Base-by-base conservation (phyloP, 2,113 vertebrate genomes). In the Eubucco bourcierii region DNA sequence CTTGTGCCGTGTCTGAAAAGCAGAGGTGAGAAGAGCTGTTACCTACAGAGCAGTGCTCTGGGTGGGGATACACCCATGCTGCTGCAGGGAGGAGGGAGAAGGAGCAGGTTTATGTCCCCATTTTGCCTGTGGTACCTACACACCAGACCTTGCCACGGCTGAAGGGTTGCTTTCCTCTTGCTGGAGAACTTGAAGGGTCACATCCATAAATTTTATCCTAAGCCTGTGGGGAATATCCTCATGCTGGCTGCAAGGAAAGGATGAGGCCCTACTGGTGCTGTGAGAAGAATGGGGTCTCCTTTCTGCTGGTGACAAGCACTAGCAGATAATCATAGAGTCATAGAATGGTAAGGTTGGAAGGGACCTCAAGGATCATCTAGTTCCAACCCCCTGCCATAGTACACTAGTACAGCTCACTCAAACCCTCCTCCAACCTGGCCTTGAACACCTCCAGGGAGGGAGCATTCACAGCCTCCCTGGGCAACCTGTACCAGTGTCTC, bases 1-100 rank as follows among this genome's bases (percentile, higher is more conserved):
- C 97, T 98, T 39, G 98, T 98, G 97, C 98, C 99, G 0, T 99
- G 98, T 96, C 99, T 99, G 94, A 65, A 80, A 93, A 83, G 70
- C 18, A 94, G 41, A 61, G 71, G 44, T 0, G 9, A 80, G 37
- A 94, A 88, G 16, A 87, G 61, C 31, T 27, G 75, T 96, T 92
- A 96, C 8, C 34, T 46, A 29, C 2, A 11, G 44, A 72, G n/a
- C 31, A 28, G 46, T 8, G 10, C 77, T 46, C 0, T 1, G 11
- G 6, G 29, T 73, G 25, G 10, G 18, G 44, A 63, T 24, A 24
- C 28, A 63, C 10, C 34, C 21, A 17, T 20, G 31, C n/a, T 64
- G 18, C 47, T 52, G 41, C 18, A 76, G 20, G 72, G 8, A 92
- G 56, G 7, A 68, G 53, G 31, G n/a, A 81, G 50, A 44, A 4